Base-by-base conservation (phyloP, 2,113 vertebrate species). In the Pseudorectes ferrugineus region DNA sequence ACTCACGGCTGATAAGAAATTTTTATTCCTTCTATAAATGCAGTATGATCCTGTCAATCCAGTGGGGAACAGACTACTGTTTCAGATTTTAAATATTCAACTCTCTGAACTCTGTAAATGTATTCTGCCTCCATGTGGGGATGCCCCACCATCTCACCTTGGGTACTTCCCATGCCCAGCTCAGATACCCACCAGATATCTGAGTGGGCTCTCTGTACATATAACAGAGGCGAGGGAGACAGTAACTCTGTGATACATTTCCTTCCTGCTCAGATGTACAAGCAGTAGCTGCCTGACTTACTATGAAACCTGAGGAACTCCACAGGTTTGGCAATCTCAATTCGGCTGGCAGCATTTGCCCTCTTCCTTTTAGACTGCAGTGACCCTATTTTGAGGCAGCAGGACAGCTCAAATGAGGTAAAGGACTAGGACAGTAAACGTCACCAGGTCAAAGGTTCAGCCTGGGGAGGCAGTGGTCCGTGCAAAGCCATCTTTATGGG, bases 21-120 rank as follows among this genome's bases (percentile, higher is more conserved):
- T 96, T 94, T 92, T 94, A 80, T 74, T 93, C 72, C 22, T 77
- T 86, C 43, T 71, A 15, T 75, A 67, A 94, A 90, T 78, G 54
- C 25, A 68, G 49, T 40, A 59, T 68, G 38, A 90, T 80, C 55
- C 31, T 88, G 40, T 36, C 52, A 90, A 38, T 33, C 55, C 72
- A 88, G 24, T 40, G 71, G 45, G 36, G 67, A 88, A 21, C 35
- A 45, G 17, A 13, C 6, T 68, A 18, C 19, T 43, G 11, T 67
- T 86, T 84, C 78, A 88, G 31, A 55, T 59, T 66, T 86, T 33
- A 80, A 78, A 63, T 52, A 54, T 26, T 59, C 55, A 68, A 0
- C 16, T 63, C 23, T 22, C 17, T 49, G 70, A 88, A 42, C 0
- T 0, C 14, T 90, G 48, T 15, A 62, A 63, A 59, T 51, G 5